Percentiles rank a stretch among this genome's conserved stretches.
Evolutionary conservation across 2,797 vertebrate species (phyloP).

Genomic region (Hipposideros larvatus): DNA sequence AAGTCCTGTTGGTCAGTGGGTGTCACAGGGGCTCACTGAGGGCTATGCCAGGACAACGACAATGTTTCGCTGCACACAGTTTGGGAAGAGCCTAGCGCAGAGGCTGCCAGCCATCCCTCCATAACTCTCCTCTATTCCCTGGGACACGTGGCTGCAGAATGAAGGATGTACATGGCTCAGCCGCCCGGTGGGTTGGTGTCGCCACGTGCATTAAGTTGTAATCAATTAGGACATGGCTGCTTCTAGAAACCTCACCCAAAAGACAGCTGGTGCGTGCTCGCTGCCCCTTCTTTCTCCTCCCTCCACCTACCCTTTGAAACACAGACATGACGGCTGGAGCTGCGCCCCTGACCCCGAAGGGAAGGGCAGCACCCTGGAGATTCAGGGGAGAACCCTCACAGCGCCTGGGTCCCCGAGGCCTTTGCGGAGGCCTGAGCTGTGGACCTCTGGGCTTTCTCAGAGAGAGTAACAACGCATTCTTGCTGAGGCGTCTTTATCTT

Average conservation of each 20-base stretch:
- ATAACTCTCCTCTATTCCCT: neutral
- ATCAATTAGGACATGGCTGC: neutral
- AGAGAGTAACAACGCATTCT: neutral
- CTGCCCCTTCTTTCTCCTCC: no score
- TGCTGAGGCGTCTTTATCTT: neutral
- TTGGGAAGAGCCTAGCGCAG: neutral
- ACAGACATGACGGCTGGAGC: neutral
- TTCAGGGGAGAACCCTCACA: neutral
- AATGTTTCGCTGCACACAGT: fast-evolving
- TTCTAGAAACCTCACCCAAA: neutral
- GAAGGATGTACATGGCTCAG: neutral
- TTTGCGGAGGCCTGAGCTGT: neutral
- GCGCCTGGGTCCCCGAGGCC: neutral
- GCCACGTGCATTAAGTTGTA: neutral
- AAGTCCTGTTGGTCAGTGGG: neutral
- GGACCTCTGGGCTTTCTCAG: neutral
- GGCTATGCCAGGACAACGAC: neutral
- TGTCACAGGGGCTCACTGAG: neutral
- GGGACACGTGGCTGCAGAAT: neutral
- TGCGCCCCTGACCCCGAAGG: neutral
- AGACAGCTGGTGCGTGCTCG: neutral
- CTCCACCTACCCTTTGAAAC: neutral
- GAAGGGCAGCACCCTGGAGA: neutral
- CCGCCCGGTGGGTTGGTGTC: neutral
- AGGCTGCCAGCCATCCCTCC: neutral